Percentiles rank a stretch among this genome's conserved stretches.
Conservation (phyloP, 2,888 invertebrate genomes). For the Tenthredo distinguenda region DNA sequence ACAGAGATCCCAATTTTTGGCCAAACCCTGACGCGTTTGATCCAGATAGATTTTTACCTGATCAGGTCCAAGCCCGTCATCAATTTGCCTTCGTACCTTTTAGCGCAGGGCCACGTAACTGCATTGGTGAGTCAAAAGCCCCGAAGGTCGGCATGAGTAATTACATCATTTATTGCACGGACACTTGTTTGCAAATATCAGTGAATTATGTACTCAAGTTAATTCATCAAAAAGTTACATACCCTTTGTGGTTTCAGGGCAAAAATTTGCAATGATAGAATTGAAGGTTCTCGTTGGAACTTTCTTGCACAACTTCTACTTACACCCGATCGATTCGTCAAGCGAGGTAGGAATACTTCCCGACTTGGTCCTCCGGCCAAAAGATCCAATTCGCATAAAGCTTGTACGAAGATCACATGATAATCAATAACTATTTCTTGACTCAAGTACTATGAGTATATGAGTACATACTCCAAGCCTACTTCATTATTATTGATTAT, state of each 20-base stretch:
- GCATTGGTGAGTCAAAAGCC: conserved; percentile 81
- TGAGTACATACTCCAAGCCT: no score
- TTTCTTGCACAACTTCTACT: conserved; percentile 65
- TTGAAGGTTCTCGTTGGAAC: conserved; percentile 64
- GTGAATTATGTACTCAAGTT: no score
- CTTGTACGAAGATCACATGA: not conserved
- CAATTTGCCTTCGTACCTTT: conserved; percentile 85
- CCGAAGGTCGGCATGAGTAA: not conserved
- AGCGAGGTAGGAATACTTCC: conserved; percentile 59
- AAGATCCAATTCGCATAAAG: conserved; percentile 61
- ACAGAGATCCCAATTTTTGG: conserved; percentile 83
- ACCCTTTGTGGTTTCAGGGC: conserved; percentile 55
- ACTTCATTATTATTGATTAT: no score
- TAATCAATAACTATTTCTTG: not conserved
- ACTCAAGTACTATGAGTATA: no score
- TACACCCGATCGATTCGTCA: conserved; percentile 67
- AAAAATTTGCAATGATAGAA: conserved; percentile 69
- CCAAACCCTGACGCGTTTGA: conserved; percentile 84
- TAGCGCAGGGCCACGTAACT: conserved; percentile 85
- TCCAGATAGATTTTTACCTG: conserved; percentile 84
- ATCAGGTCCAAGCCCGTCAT: conserved; percentile 79
- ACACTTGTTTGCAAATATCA: not conserved
- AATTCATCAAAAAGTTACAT: not conserved
- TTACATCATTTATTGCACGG: not conserved
- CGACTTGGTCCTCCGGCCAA: conserved; percentile 65